Percentiles rank a stretch among this genome's conserved stretches.
Conservation (phyloP, 2,113 vertebrate species). For the Petrocephalus microphthalmus region DNA sequence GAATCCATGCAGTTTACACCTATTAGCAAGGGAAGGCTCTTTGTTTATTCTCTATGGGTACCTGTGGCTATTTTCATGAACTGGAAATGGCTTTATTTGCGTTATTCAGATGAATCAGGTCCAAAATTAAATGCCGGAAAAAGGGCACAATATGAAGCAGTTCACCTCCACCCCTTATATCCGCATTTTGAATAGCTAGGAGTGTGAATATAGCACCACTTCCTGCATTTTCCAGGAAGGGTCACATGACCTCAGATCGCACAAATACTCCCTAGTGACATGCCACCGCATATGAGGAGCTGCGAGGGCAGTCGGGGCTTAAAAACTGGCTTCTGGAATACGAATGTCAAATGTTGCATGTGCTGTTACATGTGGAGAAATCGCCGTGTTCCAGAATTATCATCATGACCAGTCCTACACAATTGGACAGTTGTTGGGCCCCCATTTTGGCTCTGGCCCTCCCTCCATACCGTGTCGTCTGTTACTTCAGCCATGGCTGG, state of each 20-base stretch:
- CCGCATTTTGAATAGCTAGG: constrained; percentile 5
- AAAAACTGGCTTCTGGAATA: not conserved
- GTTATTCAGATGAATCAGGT: not conserved
- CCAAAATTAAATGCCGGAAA: not conserved
- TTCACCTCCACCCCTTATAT: constrained; percentile 9
- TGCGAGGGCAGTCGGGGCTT: not conserved
- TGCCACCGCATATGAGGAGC: not conserved
- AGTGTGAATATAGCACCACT: not conserved
- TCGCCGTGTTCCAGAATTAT: not conserved
- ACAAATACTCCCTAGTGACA: not conserved
- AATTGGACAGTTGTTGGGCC: not conserved
- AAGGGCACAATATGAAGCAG: not conserved
- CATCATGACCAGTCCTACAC: not conserved
- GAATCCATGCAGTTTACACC: not conserved
- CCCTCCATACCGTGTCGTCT: not conserved
- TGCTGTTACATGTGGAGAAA: not conserved
- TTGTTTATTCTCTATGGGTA: not conserved
- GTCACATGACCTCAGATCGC: not conserved
- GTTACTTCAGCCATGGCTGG: no score
- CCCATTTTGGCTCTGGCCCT: not conserved
- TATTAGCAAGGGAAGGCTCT: not conserved
- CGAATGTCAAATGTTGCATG: not conserved
- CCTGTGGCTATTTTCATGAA: not conserved
- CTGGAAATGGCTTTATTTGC: not conserved
- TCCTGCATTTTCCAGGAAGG: not conserved